Base-by-base conservation (phyloP, 2,888 invertebrate species). In the Cerastoderma edule region DNA sequence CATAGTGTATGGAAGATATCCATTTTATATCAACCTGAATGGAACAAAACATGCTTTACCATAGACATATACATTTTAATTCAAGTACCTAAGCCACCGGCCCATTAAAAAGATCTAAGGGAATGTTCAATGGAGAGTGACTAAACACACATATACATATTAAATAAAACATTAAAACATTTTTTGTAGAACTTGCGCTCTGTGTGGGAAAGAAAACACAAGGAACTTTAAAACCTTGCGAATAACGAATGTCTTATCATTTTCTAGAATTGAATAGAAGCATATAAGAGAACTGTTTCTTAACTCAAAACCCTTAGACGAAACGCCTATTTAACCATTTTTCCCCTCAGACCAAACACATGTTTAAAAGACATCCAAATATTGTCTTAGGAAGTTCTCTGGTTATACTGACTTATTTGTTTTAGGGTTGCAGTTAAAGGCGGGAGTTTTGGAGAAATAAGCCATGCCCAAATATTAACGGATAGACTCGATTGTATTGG, bases 401-500 rank as follows among this genome's bases (percentile, higher is more conserved):
- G n/a, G n/a, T n/a, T n/a, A n/a, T n/a, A n/a, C n/a, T n/a, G 16
- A 39, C 8, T 39, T 16, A 13, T 39, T 39, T 13, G 10, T 30
- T 60, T 13, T 32, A 78, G 78, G 6, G 39, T 71, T 48, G 63
- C 71, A 19, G 73, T 73, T 4, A 48, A n/a, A 5, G 73, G 73
- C 22, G 69, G 65, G 27, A 67, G 71, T 39, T 78, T 60, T 32
- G 78, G 70, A 30, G 44, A 78, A 32, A 33, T 78, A 2, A 73
- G 28, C 35, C 64, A 63, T 24, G 78, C 67, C 8, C 10, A 8
- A 4, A 67, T 78, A 5, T 63, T 63, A 63, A 53, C 70, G 22
- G 73, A 78, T 24, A 46, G 50, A 8, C 56, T 67, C 8, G 73
- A 70, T 60, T 78, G 78, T 57, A 10, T 33, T 27, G 78, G 78